Percentiles rank a stretch among this genome's conserved stretches.
These are phyloP conservation scores for Dasyornis broadbenti DNA, from an alignment of 2,113 vertebrate genomes.

Conservation along the genomic window DNA sequence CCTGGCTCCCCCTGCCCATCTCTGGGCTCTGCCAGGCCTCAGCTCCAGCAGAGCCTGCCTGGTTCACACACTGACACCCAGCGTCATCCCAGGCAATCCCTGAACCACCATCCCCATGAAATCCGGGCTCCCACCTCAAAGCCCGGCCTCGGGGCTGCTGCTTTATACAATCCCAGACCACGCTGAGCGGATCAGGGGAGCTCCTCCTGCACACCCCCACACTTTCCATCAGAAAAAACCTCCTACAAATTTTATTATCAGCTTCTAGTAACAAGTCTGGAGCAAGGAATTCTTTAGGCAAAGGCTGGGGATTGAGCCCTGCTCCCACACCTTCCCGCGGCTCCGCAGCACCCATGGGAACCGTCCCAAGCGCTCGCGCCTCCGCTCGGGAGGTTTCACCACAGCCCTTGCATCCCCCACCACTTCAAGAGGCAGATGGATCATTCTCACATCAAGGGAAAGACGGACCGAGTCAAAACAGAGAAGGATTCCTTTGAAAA, in stretches of 20 bases:
- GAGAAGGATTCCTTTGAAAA: not conserved
- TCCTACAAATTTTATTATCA: not conserved
- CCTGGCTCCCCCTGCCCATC: fast-evolving
- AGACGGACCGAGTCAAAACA: not conserved
- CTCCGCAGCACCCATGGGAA: not conserved
- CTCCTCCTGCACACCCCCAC: not conserved
- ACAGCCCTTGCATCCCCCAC: not conserved
- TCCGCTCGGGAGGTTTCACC: not conserved
- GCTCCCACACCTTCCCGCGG: not conserved
- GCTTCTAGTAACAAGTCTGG: not conserved
- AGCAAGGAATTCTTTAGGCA: not conserved
- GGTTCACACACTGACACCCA: fast-evolving
- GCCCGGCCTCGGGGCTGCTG: not conserved
- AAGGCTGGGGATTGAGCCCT: not conserved
- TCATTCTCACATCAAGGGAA: not conserved
- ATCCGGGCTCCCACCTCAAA: not conserved
- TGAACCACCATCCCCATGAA: fast-evolving
- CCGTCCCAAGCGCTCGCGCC: not conserved
- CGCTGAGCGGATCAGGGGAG: not conserved
- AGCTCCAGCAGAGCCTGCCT: not conserved
- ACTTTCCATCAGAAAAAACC: not conserved
- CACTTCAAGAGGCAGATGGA: not conserved
- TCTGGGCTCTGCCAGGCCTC: not conserved
- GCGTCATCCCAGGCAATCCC: not conserved
- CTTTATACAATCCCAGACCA: not conserved